Percentiles rank a stretch among this genome's conserved stretches.
phyloP scores from a whole-genome alignment of 2,888 invertebrate genomes.

The Harpalus rubripes region DNA sequence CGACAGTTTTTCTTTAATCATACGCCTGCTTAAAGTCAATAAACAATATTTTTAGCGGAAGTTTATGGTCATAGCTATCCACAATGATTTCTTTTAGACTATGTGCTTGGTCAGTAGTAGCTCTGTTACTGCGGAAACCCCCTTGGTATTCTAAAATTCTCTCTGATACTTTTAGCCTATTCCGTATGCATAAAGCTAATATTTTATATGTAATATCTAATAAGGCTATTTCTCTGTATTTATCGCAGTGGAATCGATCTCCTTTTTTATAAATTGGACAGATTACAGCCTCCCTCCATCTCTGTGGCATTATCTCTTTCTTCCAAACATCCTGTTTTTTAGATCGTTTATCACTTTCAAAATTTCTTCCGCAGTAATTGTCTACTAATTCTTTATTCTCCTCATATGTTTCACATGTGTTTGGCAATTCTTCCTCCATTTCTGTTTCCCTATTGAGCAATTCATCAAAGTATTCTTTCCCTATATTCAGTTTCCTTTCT shows the following conservation, averaged over 20 bases:
- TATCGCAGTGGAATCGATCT: background rate
- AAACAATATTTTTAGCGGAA: slow-evolving; percentile 8
- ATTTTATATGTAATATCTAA: slow-evolving; percentile 15
- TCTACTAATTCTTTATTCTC: background rate
- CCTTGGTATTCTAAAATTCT: slow-evolving; percentile 18
- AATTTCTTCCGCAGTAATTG: background rate
- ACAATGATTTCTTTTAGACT: slow-evolving; percentile 3
- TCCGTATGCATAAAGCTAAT: slow-evolving; percentile 1
- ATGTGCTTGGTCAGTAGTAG: slow-evolving; percentile 5
- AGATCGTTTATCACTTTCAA: background rate
- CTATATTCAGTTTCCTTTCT: background rate
- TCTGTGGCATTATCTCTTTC: background rate
- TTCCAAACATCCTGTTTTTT: slow-evolving; percentile 34
- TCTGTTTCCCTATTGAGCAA: background rate
- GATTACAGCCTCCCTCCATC: slow-evolving; percentile 12
- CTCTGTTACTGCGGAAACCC: background rate
- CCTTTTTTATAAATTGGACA: background rate
- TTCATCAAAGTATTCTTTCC: background rate
- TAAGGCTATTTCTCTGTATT: background rate
- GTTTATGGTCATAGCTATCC: slow-evolving; percentile 12
- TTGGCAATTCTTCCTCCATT: background rate
- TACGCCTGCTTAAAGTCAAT: slow-evolving; percentile 13
- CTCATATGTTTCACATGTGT: too few relatives aligned
- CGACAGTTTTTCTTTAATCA: too few relatives aligned
- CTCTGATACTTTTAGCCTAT: background rate